Base-by-base conservation (phyloP, 2,113 vertebrate genomes). In the Hippopotamus amphibius region DNA sequence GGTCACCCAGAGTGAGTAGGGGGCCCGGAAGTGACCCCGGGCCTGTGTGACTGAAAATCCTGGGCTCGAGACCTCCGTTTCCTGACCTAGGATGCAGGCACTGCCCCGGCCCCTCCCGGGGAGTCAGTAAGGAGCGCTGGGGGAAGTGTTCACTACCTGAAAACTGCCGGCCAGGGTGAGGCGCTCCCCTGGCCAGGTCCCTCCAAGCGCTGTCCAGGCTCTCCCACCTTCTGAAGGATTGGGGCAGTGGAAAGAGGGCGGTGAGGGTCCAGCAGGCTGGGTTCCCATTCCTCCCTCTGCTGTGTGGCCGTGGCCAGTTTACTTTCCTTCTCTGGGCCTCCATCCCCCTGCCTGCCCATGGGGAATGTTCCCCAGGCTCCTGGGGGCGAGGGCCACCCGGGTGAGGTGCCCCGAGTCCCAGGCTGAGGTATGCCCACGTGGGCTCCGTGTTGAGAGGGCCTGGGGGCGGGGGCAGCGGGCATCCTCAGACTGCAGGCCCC, bases 171-270 rank as follows among this genome's bases (percentile, higher is more conserved):
- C 16, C 74, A 48, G 33, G 24, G n/a, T 1, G 2, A 37, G 57
- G 10, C 15, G 2, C 26, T 19, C 2, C 21, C 13, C 1, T 3
- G n/a, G 26, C 50, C 65, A 9, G 6, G 59, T 5, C 43, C 37
- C 9, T 65, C 46, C 17, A 2, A 0, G 10, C 0, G 0, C 30
- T 0, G 6, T 37, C 41, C 3, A 15, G 48, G 37, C 14, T n/a
- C 0, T 0, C 1, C 30, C 26, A 28, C 16, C 57, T 26, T 63
- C 74, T n/a, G 43, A 59, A 4, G 13, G 3, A 19, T 0, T 4
- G 28, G 24, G 33, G 46, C 33, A 16, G 26, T 13, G 1, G 59
- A 3, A n/a, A 50, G 68, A 43, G 28, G 6, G n/a, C 0, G 17
- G 22, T 0, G 1, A 1, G 17, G 41, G 43, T 7, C 69, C 3